Evolutionary conservation across 2,797 vertebrate species (phyloP).

Genomic region (Siniperca obscura): DNA sequence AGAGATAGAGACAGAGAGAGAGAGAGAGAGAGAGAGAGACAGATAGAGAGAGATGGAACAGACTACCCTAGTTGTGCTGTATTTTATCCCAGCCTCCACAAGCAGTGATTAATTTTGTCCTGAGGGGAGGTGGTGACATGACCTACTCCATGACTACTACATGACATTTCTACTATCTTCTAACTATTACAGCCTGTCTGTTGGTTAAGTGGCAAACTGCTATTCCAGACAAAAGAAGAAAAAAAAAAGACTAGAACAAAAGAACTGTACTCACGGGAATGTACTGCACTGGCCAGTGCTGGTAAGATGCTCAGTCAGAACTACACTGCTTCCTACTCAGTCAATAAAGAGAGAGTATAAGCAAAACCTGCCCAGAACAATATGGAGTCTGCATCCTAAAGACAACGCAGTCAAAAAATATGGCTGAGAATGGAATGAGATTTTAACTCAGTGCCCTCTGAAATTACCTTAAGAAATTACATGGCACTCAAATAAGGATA

Average conservation of each 20-base stretch:
- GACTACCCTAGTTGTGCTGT: conserved; percentile 34
- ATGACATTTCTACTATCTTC: conserved; percentile 59
- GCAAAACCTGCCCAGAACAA: neutral
- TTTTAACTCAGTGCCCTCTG: neutral
- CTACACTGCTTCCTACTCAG: neutral
- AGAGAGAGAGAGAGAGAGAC: conserved; percentile 7
- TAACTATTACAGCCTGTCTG: conserved; percentile 46
- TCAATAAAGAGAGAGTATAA: conserved; percentile 4
- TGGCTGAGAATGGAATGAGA: neutral
- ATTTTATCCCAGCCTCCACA: conserved; percentile 54
- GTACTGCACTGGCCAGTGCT: neutral
- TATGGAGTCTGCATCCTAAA: neutral
- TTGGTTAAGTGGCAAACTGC: conserved; percentile 21
- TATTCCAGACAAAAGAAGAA: conserved; percentile 18
- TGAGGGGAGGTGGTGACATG: conserved; percentile 58
- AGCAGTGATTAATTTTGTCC: conserved; percentile 60
- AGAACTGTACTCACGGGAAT: neutral
- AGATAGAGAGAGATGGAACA: conserved; percentile 13
- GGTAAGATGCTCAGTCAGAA: neutral
- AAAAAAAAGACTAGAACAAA: neutral
- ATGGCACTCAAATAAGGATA: neutral
- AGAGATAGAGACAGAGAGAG: conserved; percentile 5
- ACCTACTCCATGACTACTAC: conserved; percentile 53
- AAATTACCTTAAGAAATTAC: neutral
- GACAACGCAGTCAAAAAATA: neutral